Conservation (phyloP, 2,113 vertebrate species). For the Vireo altiloquus region DNA sequence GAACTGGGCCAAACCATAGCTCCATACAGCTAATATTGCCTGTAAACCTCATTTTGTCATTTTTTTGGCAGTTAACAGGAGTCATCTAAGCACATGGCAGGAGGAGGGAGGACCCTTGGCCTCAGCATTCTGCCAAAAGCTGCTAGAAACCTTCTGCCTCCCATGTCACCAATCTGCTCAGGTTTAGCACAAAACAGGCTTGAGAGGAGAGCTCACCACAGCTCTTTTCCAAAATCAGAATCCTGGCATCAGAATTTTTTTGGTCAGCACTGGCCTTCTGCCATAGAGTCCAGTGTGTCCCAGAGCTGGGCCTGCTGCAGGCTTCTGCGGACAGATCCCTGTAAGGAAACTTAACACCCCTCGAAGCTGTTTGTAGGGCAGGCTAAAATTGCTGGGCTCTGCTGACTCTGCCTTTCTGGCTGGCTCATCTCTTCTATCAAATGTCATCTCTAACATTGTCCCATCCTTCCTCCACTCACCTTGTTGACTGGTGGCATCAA, state of each 20-base stretch:
- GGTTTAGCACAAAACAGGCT: background rate
- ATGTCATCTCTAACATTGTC: background rate
- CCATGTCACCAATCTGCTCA: background rate
- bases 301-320: background rate
- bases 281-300: background rate
- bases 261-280: background rate
- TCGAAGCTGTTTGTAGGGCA: background rate
- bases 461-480: background rate
- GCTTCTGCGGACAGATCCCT: background rate
- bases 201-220: background rate
- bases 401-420: background rate
- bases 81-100: background rate
- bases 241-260: background rate
- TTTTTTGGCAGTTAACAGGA: conserved; percentile 8
- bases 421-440: background rate
- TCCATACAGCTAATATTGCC: background rate
- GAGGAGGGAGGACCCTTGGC: background rate
- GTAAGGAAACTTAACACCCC: background rate
- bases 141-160: conserved; percentile 21
- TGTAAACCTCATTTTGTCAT: conserved; percentile 9
- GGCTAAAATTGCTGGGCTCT: background rate
- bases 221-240: background rate
- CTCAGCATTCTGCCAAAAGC: background rate
- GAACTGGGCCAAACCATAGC: background rate
- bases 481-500: background rate